A percentile compares a stretch with the other conserved stretches of the same genome.
Evolutionary conservation across 2,888 invertebrate species (phyloP).

Genomic region (Macrophya annulata): DNA sequence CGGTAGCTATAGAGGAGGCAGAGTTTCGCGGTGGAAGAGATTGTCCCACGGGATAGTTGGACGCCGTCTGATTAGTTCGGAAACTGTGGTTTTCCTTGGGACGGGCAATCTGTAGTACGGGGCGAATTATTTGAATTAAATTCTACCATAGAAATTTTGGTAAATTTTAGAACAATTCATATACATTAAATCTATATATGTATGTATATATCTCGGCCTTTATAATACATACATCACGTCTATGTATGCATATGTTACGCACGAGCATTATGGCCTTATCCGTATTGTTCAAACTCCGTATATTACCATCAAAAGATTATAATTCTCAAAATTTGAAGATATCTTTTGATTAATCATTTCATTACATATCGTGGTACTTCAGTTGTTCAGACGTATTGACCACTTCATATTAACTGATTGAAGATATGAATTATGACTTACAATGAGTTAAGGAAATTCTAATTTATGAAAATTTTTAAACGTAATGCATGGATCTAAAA

Average conservation of each 20-base stretch:
- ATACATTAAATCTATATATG: no score
- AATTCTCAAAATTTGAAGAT: background rate
- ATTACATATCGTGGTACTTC: background rate
- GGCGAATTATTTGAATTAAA: slow-evolving; percentile 56
- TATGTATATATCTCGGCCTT: no score
- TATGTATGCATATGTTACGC: background rate
- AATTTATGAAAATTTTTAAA: background rate
- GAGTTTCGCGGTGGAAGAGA: slow-evolving; percentile 26
- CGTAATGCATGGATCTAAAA: background rate
- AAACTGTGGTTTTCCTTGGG: slow-evolving; percentile 57
- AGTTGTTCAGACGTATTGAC: background rate
- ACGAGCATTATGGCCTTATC: background rate
- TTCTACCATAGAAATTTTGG: slow-evolving; percentile 28
- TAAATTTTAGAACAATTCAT: background rate
- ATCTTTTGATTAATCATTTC: slow-evolving; percentile 1
- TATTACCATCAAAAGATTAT: background rate
- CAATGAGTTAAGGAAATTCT: background rate
- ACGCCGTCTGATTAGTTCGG: slow-evolving; percentile 60
- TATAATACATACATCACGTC: background rate
- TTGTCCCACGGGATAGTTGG: slow-evolving; percentile 53
- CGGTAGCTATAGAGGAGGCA: background rate
- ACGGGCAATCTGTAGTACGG: slow-evolving; percentile 51
- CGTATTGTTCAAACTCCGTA: background rate
- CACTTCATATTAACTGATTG: background rate
- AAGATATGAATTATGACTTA: background rate